Base-by-base conservation (phyloP, 2,113 vertebrate genomes). In the Ia io region DNA sequence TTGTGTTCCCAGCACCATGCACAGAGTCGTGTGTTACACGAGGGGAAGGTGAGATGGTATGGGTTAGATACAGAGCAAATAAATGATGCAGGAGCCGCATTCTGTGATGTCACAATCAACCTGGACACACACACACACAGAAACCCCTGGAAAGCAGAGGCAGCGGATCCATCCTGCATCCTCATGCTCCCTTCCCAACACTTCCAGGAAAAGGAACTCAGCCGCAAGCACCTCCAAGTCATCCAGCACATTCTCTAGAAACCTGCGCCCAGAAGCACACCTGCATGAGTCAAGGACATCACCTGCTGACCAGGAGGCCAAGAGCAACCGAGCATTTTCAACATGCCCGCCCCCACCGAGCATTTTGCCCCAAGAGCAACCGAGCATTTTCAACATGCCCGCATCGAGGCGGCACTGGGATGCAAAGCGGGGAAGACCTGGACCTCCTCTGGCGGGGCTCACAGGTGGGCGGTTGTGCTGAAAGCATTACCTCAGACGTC, bases 361-460 rank as follows among this genome's bases (percentile, higher is more conserved):
- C 5, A n/a, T n/a, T n/a, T n/a, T n/a, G n/a, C n/a, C n/a, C 42
- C 67, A 83, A 79, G 53, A 35, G 13, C 22, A 37, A 35, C 14
- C 0, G 0, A 30, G 35, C 22, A 9, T n/a, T 82, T 42, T 61
- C 85, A 73, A 28, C 32, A 56, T 3, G 0, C 23, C 61, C 6
- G 40, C 2, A 9, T 47, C 0, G 0, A 1, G 1, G 63, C 6
- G 11, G 35, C 28, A 12, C 56, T 65, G 51, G 59, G 32, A 65
- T 2, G 25, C 76, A 76, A 56, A 59, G 10, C 35, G 13, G 35
- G 69, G 53, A 83, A 51, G 35, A 37, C 28, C 16, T 9, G 9
- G 11, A 32, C 32, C 56, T 65, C 6, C 37, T 84, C 73, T 32
- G 28, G 61, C 30, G 14, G 23, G 67, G 28, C 51, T 69, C 73